Percentiles rank a stretch among this genome's conserved stretches.
Conservation (phyloP, 2,797 vertebrate species). For the Rhinella marina region DNA sequence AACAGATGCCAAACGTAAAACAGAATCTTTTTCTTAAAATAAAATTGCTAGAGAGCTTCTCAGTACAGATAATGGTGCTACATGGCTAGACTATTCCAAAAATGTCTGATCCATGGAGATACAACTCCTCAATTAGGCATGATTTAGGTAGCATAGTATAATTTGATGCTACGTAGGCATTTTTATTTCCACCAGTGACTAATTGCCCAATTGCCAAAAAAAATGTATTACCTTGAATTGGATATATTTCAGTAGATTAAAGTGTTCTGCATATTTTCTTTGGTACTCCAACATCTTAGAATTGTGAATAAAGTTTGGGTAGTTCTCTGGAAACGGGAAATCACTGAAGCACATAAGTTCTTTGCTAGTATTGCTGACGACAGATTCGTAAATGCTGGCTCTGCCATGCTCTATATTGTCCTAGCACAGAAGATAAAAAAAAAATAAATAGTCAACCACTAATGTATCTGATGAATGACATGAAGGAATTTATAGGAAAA, state of each 20-base stretch:
- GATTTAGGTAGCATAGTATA: too few relatives aligned
- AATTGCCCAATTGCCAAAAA: too few relatives aligned
- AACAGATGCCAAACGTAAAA: too few relatives aligned
- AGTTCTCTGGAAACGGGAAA: slow-evolving; percentile 84
- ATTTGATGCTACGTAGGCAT: too few relatives aligned
- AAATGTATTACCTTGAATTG: neutral
- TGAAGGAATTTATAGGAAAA: too few relatives aligned
- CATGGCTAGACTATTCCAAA: too few relatives aligned
- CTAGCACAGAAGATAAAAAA: slow-evolving; percentile 67
- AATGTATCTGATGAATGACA: neutral
- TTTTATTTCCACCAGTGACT: too few relatives aligned
- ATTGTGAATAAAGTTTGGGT: slow-evolving; percentile 86
- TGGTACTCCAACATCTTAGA: slow-evolving; percentile 85
- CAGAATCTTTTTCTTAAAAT: too few relatives aligned
- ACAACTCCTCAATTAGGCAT: too few relatives aligned
- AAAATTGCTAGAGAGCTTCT: too few relatives aligned
- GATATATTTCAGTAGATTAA: slow-evolving; percentile 13
- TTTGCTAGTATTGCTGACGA: slow-evolving; percentile 89
- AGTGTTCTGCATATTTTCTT: slow-evolving; percentile 69
- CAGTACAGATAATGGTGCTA: too few relatives aligned
- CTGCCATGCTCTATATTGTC: slow-evolving; percentile 75
- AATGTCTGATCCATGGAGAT: too few relatives aligned
- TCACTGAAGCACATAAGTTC: slow-evolving; percentile 90
- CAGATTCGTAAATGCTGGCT: slow-evolving; percentile 83
- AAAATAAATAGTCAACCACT: neutral